Base-by-base conservation (phyloP, 2,888 invertebrate species). In the Pardosa pseudoannulata region DNA sequence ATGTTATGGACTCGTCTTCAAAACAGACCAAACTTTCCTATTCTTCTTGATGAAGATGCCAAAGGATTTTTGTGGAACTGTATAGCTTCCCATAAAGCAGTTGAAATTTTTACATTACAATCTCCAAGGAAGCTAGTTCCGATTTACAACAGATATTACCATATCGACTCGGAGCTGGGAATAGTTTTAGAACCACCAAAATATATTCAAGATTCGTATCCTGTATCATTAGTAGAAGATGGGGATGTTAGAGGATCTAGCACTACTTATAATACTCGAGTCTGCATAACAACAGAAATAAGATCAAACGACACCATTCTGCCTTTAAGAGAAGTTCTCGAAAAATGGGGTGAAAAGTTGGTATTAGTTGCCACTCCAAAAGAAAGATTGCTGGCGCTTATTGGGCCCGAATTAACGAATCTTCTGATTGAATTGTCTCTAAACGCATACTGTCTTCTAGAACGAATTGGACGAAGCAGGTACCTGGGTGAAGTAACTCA, bases 311-410 rank as follows among this genome's bases (percentile, higher is more conserved):
- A 62, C 64, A 73, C 16, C 74, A 75, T 76, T 73, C 36, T 88
- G 0, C 91, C 90, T 11, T 90, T 94, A 3, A 90, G 92, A 0
- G 92, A 94, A 46, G 93, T 92, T 3, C 89, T 91, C 31, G 90
- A 93, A 88, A 92, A 90, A 92, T 95, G 93, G 93, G 94, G 94
- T 0, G 93, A 93, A 82, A 93, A 91, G 88, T 92, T 96, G 46
- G 94, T 96, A 0, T 92, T 96, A 41, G 96, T 96, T 1, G 96
- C 95, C 16, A 93, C 93, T 72, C 95, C 95, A 90, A 90, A 91
- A 32, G 90, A 93, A 23, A 93, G 96, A 36, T 93, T 93, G 81
- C 91, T 91, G 79, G 93, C 94, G 0, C 90, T 96, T 46, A 92
- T 94, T 68, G 93, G 93, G 11, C 86, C 89, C 11, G 89, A 91